Base-by-base conservation (phyloP, 2,113 vertebrate genomes). In the Pseudorasbora parva region DNA sequence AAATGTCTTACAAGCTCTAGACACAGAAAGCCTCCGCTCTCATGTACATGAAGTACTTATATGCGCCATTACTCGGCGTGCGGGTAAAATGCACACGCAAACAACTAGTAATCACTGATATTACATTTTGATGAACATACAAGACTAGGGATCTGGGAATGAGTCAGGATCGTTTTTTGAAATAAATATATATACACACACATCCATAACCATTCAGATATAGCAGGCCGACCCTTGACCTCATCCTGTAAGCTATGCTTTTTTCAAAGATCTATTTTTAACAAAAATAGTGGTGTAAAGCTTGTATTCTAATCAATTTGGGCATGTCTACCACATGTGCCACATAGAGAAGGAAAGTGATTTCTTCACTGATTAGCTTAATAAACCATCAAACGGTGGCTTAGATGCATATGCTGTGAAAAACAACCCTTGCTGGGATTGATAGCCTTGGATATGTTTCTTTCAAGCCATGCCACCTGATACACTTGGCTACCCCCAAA, bases 1-100 rank as follows among this genome's bases (percentile, higher is more conserved):
- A 92, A 87, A 92, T 89, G 89, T 86, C 88, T 89, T 88, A 90
- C 89, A 85, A 88, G 88, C 86, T 81, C 82, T 82, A 90, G 90
- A 89, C 88, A 89, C 88, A 90, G 86, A 88, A 80, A 89, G 80
- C 75, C 86, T 87, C 82, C 81, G 49, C 73, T 81, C 81, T 82
- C 85, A 79, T 71, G 85, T 85, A 56, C 69, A 51, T 49, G 27
- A 73, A 73, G 82, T 49, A 66, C 77, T 80, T 45, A 21, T 56
- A 12, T 72, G 73, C 37, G 0, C 47, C 81, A 37, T 60, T 71
- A 79, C n/a, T 37, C 5, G 1, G 66, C 68, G 45, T 47, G 15
- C 1, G 8, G 9, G 37, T 41, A n/a, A 66, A 80, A 80, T 33
- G 25, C 8, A 47, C 14, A 2, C 10, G 75, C 51, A 47, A 47